phyloP scores from a whole-genome alignment of 2,888 invertebrate species.

The Drosophila macrospina region DNA sequence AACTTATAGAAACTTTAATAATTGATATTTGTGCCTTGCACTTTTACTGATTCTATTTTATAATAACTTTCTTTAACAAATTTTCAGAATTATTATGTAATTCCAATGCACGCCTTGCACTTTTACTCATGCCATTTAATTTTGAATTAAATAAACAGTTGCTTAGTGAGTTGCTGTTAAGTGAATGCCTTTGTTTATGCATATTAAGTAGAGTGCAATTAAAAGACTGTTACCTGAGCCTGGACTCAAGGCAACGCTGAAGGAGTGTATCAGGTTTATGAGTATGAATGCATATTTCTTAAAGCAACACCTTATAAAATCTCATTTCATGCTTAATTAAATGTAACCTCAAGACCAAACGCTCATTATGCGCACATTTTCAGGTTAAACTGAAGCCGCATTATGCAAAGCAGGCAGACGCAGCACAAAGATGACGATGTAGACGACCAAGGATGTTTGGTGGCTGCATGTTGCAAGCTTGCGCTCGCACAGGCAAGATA shows the following conservation, averaged over 20 bases:
- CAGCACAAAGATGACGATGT: neutral
- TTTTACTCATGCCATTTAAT: too few species aligned
- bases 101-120: too few species aligned
- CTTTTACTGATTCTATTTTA: too few species aligned
- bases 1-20: too few species aligned
- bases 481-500: slow-evolving; percentile 8
- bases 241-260: slow-evolving; percentile 3
- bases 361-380: slow-evolving; percentile 73
- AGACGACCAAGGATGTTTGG: neutral
- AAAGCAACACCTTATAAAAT: slow-evolving; percentile 62
- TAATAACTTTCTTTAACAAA: too few species aligned
- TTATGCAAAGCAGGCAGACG: slow-evolving; percentile 64
- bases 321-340: slow-evolving; percentile 75
- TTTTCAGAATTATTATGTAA: too few species aligned
- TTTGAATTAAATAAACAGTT: neutral
- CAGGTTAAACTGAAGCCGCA: slow-evolving; percentile 60
- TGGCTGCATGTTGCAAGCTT: slow-evolving; percentile 26
- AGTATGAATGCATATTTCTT: slow-evolving; percentile 23
- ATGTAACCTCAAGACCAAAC: slow-evolving; percentile 66
- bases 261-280: neutral
- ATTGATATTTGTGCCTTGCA: too few species aligned
- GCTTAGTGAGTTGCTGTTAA: neutral
- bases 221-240: neutral
- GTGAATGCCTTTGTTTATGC: neutral
- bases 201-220: slow-evolving; percentile 2